Base-by-base conservation (phyloP, 2,797 vertebrate species). In the Mastacembelus armatus region DNA sequence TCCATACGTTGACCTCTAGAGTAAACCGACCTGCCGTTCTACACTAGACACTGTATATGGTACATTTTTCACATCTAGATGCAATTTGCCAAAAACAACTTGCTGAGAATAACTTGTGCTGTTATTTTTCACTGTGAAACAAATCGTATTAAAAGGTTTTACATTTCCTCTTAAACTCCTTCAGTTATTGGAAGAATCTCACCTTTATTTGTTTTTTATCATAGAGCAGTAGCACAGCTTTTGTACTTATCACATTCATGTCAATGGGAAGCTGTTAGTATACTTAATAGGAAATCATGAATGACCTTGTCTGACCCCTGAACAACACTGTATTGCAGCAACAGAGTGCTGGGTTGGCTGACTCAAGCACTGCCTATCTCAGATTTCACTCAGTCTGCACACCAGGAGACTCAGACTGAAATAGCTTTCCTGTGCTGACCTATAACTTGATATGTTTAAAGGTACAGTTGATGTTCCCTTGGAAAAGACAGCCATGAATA, bases 101-200 rank as follows among this genome's bases (percentile, higher is more conserved):
- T 66, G 80, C 66, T 35, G 45, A 71, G 73, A 45, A 84, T 81
- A 74, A 80, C 66, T 74, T 83, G 77, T 89, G 72, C 80, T 87
- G 43, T 90, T 87, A 51, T 83, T 84, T 86, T 90, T 84, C 90
- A 92, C 89, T 92, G 89, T 92, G 90, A 90, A 86, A 63, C 71
- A 74, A 87, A 78, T 82, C 61, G 72, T 77, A 91, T 88, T 90
- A 90, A 91, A 91, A 74, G 70, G 66, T 88, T 91, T 90, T 88
- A 77, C 81, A 86, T 82, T 82, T 90, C 77, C 73, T 85, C 69
- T 71, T 71, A 40, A 47, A 40, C 6, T 12, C 9, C 45, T 26
- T 33, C 67, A 56, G 10, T 72, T 57, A 40, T 44, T 80, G 1
- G 7, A 32, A 47, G 3, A 10, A 12, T 40, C 18, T 36, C 3